Percentiles rank a stretch among this genome's conserved stretches.
Conservation (phyloP, 2,797 vertebrate genomes). For the Neosilurus hyrtlii region DNA sequence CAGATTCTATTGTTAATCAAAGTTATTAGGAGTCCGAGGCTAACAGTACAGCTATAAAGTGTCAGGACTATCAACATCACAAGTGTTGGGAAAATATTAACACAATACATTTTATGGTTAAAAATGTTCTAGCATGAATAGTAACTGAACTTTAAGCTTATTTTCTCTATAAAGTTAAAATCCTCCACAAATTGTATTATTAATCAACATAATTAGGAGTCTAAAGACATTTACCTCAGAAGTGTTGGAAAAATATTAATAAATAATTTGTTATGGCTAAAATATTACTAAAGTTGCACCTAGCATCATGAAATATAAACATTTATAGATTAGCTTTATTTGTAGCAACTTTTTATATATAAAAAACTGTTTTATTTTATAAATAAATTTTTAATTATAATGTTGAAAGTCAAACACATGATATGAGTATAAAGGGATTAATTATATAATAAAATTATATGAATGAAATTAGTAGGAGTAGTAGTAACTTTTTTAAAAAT, state of each 20-base stretch:
- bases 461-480: too few relatives aligned
- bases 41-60: not conserved
- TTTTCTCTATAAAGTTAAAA: too few relatives aligned
- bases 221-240: conserved; percentile 18
- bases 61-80: not conserved
- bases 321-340: not conserved
- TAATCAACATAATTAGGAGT: too few relatives aligned
- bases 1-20: not conserved
- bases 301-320: too few relatives aligned
- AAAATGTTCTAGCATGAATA: too few relatives aligned
- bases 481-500: not conserved
- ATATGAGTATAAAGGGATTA: not conserved
- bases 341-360: not conserved
- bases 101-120: too few relatives aligned
- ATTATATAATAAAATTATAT: too few relatives aligned
- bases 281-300: not conserved
- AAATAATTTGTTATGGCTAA: not conserved
- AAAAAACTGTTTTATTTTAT: not conserved
- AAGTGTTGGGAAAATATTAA: too few relatives aligned
- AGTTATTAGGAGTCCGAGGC: too few relatives aligned
- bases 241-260: not conserved
- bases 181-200: too few relatives aligned
- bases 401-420: not conserved
- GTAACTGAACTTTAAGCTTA: too few relatives aligned
- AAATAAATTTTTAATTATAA: not conserved